phyloP scores from a whole-genome alignment of 2,797 vertebrate species.

The Caiman crocodilus region DNA sequence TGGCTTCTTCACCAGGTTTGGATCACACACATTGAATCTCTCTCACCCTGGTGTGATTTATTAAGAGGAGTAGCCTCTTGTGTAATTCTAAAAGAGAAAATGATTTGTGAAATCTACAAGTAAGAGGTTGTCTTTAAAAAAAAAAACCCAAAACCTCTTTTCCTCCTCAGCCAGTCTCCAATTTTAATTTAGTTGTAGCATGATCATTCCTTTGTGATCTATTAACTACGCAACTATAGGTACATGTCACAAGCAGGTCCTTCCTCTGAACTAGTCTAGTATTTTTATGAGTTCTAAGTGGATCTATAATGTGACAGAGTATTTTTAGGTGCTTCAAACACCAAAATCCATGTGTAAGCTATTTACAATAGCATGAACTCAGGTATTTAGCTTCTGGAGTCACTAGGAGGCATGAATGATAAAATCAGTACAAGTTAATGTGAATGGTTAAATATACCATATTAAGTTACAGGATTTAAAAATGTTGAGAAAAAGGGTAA shows the following conservation, averaged over 20 bases:
- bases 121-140: neutral
- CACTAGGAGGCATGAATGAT: neutral
- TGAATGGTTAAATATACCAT: neutral
- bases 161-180: neutral
- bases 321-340: neutral
- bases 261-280: fast-evolving
- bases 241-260: neutral
- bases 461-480: neutral
- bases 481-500: neutral
- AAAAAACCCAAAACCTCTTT: neutral
- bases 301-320: neutral
- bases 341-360: neutral
- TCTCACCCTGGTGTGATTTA: neutral
- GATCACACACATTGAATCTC: neutral
- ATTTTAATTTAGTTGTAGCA: neutral
- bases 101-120: neutral
- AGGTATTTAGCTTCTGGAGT: neutral
- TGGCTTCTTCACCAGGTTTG: neutral
- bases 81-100: neutral
- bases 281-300: neutral
- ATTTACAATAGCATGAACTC: neutral
- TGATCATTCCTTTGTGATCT: neutral
- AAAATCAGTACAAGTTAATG: neutral
- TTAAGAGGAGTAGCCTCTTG: neutral
- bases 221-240: neutral